Percentiles rank a stretch among this genome's conserved stretches.
phyloP scores from a whole-genome alignment of 1,140 invertebrate genomes.

The Batillaria attramentaria region DNA sequence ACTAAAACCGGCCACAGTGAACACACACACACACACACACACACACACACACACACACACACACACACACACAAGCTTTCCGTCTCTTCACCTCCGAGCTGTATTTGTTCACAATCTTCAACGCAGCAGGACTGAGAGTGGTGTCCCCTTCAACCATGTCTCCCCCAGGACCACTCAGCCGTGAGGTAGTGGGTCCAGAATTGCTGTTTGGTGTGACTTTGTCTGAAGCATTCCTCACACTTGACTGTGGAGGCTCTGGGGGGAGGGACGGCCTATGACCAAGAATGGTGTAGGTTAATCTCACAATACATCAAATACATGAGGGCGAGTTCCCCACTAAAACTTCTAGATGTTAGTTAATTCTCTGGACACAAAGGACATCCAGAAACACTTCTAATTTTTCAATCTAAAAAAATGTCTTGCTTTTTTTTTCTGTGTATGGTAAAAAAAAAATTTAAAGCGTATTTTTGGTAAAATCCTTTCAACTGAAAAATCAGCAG shows the following conservation, averaged over 20 bases:
- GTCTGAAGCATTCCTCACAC: background rate
- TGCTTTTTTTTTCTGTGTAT: too few species aligned
- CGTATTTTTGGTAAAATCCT: too few species aligned
- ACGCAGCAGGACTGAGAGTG: background rate
- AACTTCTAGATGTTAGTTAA: too few species aligned
- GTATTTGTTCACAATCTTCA: conserved; percentile 28
- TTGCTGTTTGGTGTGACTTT: background rate
- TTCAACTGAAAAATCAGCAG: too few species aligned
- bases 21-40: background rate
- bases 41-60: background rate
- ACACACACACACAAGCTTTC: background rate
- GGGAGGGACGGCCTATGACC: background rate
- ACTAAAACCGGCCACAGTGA: background rate
- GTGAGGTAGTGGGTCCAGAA: background rate
- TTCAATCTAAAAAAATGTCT: too few species aligned
- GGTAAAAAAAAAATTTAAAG: too few species aligned
- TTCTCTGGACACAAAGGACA: too few species aligned
- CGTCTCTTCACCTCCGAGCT: conserved; percentile 3
- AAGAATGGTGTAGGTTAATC: background rate
- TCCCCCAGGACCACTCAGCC: too few species aligned
- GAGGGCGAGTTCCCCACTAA: too few species aligned
- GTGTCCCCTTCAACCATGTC: background rate
- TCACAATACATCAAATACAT: too few species aligned
- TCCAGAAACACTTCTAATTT: too few species aligned
- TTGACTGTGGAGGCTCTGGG: background rate